Evolutionary conservation across 2,797 vertebrate species (phyloP), one percentile per base, ranked within the genome.

Genomic region (Rhinoraja longicauda): DNA sequence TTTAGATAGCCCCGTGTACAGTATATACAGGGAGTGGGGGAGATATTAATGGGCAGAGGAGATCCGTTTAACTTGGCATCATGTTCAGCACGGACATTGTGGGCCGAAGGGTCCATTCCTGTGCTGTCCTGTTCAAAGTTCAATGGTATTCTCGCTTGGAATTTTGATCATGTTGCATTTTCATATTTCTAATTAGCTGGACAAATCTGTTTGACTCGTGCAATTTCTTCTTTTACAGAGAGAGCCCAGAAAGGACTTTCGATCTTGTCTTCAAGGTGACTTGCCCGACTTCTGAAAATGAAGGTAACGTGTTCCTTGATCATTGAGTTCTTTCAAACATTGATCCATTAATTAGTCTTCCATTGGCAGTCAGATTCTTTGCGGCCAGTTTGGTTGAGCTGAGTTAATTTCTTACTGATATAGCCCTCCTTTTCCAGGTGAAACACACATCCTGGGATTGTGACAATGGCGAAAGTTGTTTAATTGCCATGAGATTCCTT

Each of bases 211-310:
- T 92, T 15, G n/a, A 75, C 12, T 24, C 15, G 26, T 53, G 26
- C 36, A 57, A 53, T 92, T 75, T 57, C 53, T 73, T 94, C 93
- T 94, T 93, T 6, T 96, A 93, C 93, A 99, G 99, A 96, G 98
- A 99, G 96, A 98, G 98, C 95, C 99, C 99, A 94, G 97, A 98
- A 93, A 97, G 97, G 96, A 99, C 98, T 21, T 99, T 99, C 96
- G 98, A 99, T 96, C 96, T 99, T 96, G 96, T 98, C 75, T 94
- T 99, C 94, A 98, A 98, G 95, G 98, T 99, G 96, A 97, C 97
- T 93, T 98, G 98, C 94, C 98, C 97, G 64, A 78, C 97, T 70
- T 97, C 97, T 93, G 98, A 98, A 96, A 96, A 98, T 84, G 97
- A 98, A 96, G 98, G 99, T 99, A 97, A 21, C 26, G 26, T 73